Conservation (phyloP, 2,113 vertebrate species). For the Alosa alosa region DNA sequence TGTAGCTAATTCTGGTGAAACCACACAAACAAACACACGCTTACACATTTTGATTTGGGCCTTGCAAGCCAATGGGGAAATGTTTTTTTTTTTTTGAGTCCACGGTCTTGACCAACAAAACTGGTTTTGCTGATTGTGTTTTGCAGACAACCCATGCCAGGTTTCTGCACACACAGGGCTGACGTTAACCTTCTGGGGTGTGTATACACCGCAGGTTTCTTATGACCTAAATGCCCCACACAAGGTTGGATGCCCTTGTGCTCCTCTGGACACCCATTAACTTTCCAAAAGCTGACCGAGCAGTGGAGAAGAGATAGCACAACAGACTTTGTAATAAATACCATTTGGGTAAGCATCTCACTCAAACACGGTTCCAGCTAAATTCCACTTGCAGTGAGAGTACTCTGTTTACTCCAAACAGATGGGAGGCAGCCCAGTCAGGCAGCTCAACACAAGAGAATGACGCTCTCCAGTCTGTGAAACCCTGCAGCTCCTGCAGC, state of each 20-base stretch:
- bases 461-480: background rate
- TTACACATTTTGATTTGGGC: background rate
- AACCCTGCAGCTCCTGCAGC: background rate
- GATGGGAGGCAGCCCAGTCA: constrained; percentile 14
- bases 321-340: constrained; percentile 31
- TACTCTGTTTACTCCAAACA: background rate
- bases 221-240: background rate
- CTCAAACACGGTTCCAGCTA: background rate
- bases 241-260: background rate
- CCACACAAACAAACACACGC: constrained; percentile 21
- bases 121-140: constrained; percentile 39
- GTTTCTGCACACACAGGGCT: constrained; percentile 2
- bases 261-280: constrained; percentile 25
- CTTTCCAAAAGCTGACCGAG: constrained; percentile 2
- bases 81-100: constrained; percentile 40
- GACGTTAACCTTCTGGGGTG: background rate
- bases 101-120: constrained; percentile 42
- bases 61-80: constrained; percentile 57
- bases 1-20: constrained; percentile 43
- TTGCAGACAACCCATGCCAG: constrained; percentile 14
- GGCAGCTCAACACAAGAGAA: background rate
- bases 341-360: constrained; percentile 21
- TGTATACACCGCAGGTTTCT: background rate
- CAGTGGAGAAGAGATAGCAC: constrained; percentile 9
- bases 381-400: background rate